These are phyloP conservation scores for Callaeas wilsoni DNA, from an alignment of 2,113 vertebrate species.

Conservation along the genomic window DNA sequence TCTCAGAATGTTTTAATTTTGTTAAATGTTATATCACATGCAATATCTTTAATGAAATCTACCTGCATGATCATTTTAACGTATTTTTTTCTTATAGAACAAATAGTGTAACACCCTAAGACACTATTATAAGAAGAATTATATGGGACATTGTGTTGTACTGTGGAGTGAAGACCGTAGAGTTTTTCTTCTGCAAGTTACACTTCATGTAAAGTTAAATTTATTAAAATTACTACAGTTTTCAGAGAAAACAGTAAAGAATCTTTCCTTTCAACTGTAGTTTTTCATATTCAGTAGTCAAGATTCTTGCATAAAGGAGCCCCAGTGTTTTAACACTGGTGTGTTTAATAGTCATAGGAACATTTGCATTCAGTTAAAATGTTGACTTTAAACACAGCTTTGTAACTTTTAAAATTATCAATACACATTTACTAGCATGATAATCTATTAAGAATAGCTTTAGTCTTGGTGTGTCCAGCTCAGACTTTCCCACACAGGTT, in stretches of 20 bases:
- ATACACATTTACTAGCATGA: background rate
- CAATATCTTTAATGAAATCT: background rate
- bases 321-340: background rate
- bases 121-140: background rate
- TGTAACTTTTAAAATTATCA: background rate
- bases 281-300: background rate
- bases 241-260: background rate
- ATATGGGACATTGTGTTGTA: background rate
- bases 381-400: background rate
- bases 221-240: background rate
- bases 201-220: background rate
- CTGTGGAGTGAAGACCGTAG: background rate
- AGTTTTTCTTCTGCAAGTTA: background rate
- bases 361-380: background rate
- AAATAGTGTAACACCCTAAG: background rate
- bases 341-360: background rate
- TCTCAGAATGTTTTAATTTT: background rate
- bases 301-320: background rate
- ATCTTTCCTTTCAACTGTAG: background rate
- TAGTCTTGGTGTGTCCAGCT: background rate
- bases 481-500: background rate
- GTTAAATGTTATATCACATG: background rate
- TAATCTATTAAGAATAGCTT: background rate
- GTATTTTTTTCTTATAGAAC: background rate
- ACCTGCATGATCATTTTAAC: background rate